These are phyloP conservation scores for Capitulum mitella DNA, from an alignment of 2,888 invertebrate species.

Conservation along the genomic window DNA sequence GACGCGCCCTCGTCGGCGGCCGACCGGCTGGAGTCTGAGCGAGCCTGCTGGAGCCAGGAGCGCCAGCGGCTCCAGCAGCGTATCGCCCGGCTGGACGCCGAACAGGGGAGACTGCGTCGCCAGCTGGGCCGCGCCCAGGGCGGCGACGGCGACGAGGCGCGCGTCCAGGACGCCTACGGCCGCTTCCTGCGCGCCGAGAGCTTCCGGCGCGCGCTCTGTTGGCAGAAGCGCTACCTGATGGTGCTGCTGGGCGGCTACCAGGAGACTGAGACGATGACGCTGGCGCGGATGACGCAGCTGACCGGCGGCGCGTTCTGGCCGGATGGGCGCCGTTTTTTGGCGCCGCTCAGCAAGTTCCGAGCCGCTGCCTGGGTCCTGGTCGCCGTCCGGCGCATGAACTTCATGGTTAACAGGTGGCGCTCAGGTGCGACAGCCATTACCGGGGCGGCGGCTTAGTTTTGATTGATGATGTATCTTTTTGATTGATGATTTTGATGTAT, in stretches of 20 bases:
- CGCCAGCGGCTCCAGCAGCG: constrained; percentile 35
- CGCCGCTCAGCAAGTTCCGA: constrained; percentile 42
- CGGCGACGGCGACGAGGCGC: background rate
- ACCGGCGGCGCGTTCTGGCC: constrained; percentile 38
- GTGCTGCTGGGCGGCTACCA: constrained; percentile 58
- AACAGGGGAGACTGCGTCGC: background rate
- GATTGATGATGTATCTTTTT: too few species aligned
- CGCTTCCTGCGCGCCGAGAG: constrained; percentile 73
- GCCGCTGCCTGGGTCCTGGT: constrained; percentile 52
- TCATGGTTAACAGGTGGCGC: constrained; percentile 55
- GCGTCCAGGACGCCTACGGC: constrained; percentile 46
- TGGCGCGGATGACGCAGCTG: constrained; percentile 45
- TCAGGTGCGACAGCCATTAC: too few species aligned
- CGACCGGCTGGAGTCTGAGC: constrained; percentile 36
- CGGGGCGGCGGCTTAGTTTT: too few species aligned
- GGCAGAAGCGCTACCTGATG: constrained; percentile 82
- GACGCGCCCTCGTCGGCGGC: background rate
- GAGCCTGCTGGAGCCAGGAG: constrained; percentile 37
- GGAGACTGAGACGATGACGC: constrained; percentile 47
- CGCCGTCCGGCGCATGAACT: constrained; percentile 59
- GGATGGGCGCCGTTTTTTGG: constrained; percentile 11
- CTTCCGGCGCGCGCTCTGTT: constrained; percentile 75
- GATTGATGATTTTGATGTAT: too few species aligned
- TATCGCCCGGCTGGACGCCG: constrained; percentile 36
- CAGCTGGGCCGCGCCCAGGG: background rate